Percentiles rank a stretch among this genome's conserved stretches.
Conservation (phyloP, 2,888 invertebrate species). For the Buathra laborator region DNA sequence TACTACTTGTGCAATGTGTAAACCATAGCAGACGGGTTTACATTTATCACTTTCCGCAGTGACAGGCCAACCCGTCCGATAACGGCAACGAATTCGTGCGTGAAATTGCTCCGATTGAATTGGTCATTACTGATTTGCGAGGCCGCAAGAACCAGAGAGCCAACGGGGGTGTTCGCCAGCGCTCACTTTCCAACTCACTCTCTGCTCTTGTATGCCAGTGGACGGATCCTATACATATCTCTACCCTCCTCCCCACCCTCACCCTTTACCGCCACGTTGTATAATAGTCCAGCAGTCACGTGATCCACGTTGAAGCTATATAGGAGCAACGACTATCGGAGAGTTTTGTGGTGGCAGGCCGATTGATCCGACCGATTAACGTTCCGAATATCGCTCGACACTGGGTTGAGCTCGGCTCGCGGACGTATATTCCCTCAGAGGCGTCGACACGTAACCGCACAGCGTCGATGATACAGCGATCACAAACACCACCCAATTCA, state of each 20-base stretch:
- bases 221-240: background rate
- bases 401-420: conserved; percentile 62
- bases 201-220: background rate
- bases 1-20: conserved; percentile 44
- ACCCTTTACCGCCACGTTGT: too few species aligned
- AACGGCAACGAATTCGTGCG: conserved; percentile 70
- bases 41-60: conserved; percentile 65
- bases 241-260: background rate
- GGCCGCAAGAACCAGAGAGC: conserved; percentile 37
- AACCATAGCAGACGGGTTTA: conserved; percentile 55
- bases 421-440: conserved; percentile 64
- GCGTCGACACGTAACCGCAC: conserved; percentile 66
- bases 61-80: conserved; percentile 61
- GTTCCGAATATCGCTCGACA: conserved; percentile 75
- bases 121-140: conserved; percentile 74
- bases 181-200: conserved; percentile 24
- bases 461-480: conserved; percentile 57
- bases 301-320: conserved; percentile 49
- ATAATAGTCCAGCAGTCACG: conserved; percentile 28
- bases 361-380: conserved; percentile 80
- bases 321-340: conserved; percentile 65
- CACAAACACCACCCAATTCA: conserved; percentile 42
- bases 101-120: conserved; percentile 74
- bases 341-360: conserved; percentile 72
- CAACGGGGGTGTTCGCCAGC: conserved; percentile 19